phyloP scores from a whole-genome alignment of 2,797 vertebrate genomes.

The Erethizon dorsatum region DNA sequence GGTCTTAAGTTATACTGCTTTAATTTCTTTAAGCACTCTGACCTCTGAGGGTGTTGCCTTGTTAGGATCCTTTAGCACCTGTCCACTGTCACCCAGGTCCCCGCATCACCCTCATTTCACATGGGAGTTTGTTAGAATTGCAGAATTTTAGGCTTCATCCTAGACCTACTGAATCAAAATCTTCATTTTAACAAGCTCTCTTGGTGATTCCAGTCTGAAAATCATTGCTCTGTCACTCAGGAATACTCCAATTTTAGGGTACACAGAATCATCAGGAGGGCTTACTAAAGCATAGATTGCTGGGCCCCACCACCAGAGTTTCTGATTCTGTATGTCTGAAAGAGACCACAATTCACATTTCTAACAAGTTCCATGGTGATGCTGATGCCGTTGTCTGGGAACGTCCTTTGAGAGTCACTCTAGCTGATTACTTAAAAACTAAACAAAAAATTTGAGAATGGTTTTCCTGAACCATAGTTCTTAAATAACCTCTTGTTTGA shows the following conservation, averaged over 20 bases:
- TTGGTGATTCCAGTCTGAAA: background rate
- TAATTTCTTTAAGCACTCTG: background rate
- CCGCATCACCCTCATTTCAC: background rate
- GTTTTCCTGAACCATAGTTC: background rate
- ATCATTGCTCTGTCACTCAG: background rate
- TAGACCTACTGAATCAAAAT: constrained; percentile 41
- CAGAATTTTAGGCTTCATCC: background rate
- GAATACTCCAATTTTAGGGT: constrained; percentile 1
- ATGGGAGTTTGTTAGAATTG: background rate
- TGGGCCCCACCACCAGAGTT: background rate
- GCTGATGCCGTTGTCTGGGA: background rate
- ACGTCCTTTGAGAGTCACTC: background rate
- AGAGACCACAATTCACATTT: background rate
- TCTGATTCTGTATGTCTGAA: background rate
- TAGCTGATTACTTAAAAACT: constrained; percentile 39
- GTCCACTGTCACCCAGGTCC: background rate
- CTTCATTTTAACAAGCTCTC: background rate
- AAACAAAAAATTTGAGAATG: background rate
- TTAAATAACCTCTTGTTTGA: constrained; percentile 4
- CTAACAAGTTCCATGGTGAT: background rate
- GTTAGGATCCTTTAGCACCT: background rate
- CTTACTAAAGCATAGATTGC: background rate
- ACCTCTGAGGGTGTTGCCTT: background rate
- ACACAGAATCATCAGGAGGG: background rate
- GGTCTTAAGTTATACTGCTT: background rate